Evolutionary conservation across 2,113 vertebrate species (phyloP).

Genomic region (Hemibagrus wyckioides): DNA sequence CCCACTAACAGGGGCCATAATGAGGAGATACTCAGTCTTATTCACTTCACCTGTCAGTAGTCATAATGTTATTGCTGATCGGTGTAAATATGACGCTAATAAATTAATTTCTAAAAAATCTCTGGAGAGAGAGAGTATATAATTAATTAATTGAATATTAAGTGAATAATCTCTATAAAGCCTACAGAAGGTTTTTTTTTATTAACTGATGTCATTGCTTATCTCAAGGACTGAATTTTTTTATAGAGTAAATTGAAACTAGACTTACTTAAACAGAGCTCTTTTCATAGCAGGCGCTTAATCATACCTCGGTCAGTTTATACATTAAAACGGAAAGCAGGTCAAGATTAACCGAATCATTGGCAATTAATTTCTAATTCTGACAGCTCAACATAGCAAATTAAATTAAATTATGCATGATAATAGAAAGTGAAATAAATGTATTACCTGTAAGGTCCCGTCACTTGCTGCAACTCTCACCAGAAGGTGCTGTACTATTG

Average conservation of each 20-base stretch:
- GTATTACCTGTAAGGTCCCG: neutral
- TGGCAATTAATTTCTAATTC: neutral
- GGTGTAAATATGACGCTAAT: neutral
- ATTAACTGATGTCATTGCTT: neutral
- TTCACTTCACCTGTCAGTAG: too few relatives aligned
- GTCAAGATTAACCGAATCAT: neutral
- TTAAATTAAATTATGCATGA: neutral
- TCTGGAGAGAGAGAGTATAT: neutral
- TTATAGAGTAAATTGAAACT: neutral
- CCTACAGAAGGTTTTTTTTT: neutral
- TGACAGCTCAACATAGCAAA: neutral
- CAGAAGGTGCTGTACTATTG: neutral
- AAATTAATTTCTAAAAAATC: neutral
- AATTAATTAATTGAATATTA: neutral
- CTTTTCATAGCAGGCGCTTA: neutral
- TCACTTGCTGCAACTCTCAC: neutral
- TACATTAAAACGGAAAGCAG: neutral
- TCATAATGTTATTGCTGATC: too few relatives aligned
- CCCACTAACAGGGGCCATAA: too few relatives aligned
- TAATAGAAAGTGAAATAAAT: neutral
- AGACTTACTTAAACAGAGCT: neutral
- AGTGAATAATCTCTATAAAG: neutral
- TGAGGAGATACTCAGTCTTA: too few relatives aligned
- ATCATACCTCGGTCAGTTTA: neutral
- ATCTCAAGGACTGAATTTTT: neutral